Conservation (phyloP, 1,140 invertebrate species). For the Apocrypta bakeri region DNA sequence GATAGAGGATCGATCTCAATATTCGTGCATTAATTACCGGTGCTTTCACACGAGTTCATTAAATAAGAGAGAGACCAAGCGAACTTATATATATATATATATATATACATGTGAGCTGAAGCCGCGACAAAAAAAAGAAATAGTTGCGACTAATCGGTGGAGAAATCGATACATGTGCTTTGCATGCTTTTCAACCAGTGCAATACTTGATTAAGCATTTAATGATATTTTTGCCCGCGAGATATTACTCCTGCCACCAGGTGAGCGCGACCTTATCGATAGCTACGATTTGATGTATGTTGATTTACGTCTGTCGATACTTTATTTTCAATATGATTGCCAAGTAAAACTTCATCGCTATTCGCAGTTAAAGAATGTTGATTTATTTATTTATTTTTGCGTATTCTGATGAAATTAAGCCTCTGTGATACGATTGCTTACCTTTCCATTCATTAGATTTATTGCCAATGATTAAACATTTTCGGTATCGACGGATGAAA, state of each 20-base stretch:
- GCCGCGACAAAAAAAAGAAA: neutral
- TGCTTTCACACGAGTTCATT: conserved; percentile 17
- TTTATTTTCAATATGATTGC: conserved; percentile 22
- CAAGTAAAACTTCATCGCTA: neutral
- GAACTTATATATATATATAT: too few relatives aligned
- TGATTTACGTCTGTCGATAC: conserved; percentile 1
- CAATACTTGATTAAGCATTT: conserved; percentile 2
- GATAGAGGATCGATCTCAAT: neutral
- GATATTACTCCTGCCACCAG: neutral
- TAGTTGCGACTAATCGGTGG: neutral
- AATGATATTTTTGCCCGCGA: neutral
- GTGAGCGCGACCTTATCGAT: neutral
- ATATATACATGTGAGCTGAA: neutral
- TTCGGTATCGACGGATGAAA: neutral
- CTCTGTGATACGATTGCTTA: conserved; percentile 1
- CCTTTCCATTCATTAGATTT: neutral
- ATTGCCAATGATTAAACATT: conserved; percentile 14
- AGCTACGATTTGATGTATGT: neutral
- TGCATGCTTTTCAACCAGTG: too few relatives aligned
- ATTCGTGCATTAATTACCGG: conserved; percentile 3
- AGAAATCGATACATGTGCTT: conserved; percentile 4
- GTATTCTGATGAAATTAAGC: neutral
- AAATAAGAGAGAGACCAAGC: neutral
- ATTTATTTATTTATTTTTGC: conserved; percentile 3
- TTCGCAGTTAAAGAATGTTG: neutral